Percentiles rank a stretch among this genome's conserved stretches.
phyloP scores from a whole-genome alignment of 2,888 invertebrate species.

The Drosophila mulleri region DNA sequence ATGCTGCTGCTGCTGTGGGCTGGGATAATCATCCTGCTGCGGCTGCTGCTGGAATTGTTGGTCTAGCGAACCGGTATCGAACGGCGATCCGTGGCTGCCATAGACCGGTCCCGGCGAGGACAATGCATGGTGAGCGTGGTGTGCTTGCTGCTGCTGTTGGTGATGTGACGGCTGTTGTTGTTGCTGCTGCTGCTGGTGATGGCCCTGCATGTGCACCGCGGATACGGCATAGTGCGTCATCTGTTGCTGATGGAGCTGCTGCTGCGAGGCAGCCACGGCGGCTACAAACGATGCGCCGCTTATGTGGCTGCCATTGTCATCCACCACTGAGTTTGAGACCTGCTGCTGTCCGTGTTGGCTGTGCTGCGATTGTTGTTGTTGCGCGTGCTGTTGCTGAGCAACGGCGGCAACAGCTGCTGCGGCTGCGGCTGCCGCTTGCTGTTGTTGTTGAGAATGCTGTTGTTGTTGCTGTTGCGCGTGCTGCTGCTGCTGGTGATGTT shows the following conservation, averaged over 20 bases:
- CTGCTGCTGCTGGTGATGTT: constrained; percentile 22
- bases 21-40: constrained; percentile 70
- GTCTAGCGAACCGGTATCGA: constrained; percentile 85
- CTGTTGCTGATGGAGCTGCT: constrained; percentile 60
- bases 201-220: constrained; percentile 83
- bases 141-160: constrained; percentile 92
- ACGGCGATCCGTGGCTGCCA: constrained; percentile 83
- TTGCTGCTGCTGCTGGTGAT: constrained; percentile 70
- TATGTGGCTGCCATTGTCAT: constrained; percentile 78
- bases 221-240: constrained; percentile 82
- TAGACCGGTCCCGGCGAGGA: constrained; percentile 84
- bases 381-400: constrained; percentile 4
- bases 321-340: constrained; percentile 58
- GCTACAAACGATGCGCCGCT: constrained; percentile 82
- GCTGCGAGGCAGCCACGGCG: constrained; percentile 78
- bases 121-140: constrained; percentile 81
- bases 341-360: constrained; percentile 60
- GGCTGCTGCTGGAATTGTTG: constrained; percentile 83
- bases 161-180: constrained; percentile 38
- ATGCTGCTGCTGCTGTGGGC: constrained; percentile 72
- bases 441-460: constrained; percentile 7
- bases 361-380: constrained; percentile 46
- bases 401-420: neutral
- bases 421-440: neutral
- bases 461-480: constrained; percentile 9